These are phyloP conservation scores for Silurus lanzhouensis DNA, from an alignment of 2,797 vertebrate genomes.

Conservation along the genomic window DNA sequence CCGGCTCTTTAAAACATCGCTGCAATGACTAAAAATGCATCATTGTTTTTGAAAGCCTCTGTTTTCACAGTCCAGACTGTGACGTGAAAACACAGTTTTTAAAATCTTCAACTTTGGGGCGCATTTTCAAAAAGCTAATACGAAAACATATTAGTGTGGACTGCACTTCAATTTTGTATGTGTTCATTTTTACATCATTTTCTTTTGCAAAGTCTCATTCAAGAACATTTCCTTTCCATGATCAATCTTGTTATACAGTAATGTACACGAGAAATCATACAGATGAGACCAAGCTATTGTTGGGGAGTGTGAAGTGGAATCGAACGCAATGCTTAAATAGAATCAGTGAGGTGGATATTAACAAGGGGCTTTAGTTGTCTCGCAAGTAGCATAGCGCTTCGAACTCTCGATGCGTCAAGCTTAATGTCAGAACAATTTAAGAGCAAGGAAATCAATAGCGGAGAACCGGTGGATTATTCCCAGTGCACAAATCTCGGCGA, in stretches of 20 bases:
- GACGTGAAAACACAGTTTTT: no score
- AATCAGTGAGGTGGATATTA: conserved; percentile 58
- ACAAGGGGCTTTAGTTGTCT: conserved; percentile 47
- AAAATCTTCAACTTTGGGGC: no score
- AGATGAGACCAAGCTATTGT: neutral
- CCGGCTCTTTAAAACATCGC: no score
- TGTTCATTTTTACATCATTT: neutral
- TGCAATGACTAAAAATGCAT: no score
- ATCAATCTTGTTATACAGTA: neutral
- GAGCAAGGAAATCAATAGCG: conserved; percentile 37
- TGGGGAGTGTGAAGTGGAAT: conserved; percentile 8
- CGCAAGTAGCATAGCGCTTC: conserved; percentile 56
- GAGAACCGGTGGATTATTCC: conserved; percentile 54
- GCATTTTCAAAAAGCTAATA: no score
- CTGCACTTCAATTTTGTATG: neutral
- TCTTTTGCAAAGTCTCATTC: neutral
- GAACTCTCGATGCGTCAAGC: conserved; percentile 50
- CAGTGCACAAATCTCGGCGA: conserved; percentile 46
- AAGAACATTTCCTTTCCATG: neutral
- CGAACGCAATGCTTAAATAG: conserved; percentile 56
- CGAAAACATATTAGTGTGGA: no score
- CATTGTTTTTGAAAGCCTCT: no score
- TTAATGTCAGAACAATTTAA: conserved; percentile 53
- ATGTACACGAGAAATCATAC: conserved; percentile 16
- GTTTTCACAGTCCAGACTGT: no score